phyloP scores from a whole-genome alignment of 2,113 vertebrate genomes.

The Spizaetus ornatus region DNA sequence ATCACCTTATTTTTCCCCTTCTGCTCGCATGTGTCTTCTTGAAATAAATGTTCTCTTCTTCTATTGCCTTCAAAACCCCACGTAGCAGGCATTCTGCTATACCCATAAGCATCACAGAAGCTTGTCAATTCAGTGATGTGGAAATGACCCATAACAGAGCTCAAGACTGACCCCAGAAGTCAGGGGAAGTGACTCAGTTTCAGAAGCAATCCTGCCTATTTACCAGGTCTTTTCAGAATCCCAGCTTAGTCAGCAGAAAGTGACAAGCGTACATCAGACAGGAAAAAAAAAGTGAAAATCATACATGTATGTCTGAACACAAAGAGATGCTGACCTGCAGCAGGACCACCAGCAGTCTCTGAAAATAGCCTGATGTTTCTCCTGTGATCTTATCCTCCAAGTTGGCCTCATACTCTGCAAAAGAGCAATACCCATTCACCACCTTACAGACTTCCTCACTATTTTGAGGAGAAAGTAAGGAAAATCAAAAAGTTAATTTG shows the following conservation, averaged over 20 bases:
- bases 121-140: neutral
- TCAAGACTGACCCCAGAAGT: neutral
- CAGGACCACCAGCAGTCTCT: conserved; percentile 88
- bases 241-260: neutral
- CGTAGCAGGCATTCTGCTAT: accelerated
- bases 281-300: neutral
- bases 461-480: neutral
- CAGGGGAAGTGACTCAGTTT: neutral
- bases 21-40: accelerated
- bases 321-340: conserved; percentile 80
- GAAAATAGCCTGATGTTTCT: conserved; percentile 90
- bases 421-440: neutral
- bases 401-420: conserved; percentile 83
- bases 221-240: neutral
- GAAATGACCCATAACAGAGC: neutral
- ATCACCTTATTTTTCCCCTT: neutral
- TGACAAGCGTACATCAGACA: accelerated
- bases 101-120: neutral
- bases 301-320: no score
- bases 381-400: conserved; percentile 89
- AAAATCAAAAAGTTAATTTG: neutral
- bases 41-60: neutral
- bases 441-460: neutral
- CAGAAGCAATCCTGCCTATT: neutral
- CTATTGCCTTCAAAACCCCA: neutral